Conservation (phyloP, 2,888 invertebrate species). For the Branchinecta sandiegonensis region DNA sequence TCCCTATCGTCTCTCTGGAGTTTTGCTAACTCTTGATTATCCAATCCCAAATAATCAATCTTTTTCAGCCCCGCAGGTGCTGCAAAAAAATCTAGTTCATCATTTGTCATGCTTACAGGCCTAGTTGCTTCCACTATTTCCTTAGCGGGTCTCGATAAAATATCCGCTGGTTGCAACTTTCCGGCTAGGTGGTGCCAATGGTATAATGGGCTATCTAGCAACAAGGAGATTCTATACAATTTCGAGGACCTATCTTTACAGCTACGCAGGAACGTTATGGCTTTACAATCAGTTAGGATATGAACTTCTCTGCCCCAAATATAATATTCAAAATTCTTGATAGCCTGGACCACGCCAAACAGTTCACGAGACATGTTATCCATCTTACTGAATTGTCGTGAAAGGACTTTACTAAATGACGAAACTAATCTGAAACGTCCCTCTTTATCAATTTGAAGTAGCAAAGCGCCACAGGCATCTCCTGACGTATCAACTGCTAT, state of each 20-base stretch:
- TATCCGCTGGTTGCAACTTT: not conserved
- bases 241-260: not conserved
- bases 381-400: not conserved
- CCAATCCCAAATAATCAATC: not conserved
- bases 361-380: slow-evolving; percentile 1
- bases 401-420: not conserved
- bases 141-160: not conserved
- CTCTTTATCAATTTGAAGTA: not conserved
- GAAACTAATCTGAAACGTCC: slow-evolving; percentile 5
- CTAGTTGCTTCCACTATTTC: not conserved
- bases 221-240: not conserved
- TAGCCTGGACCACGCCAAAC: not conserved
- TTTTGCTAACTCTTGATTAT: not conserved
- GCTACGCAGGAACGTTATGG: not conserved
- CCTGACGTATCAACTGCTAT: not conserved
- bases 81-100: not conserved
- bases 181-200: not conserved
- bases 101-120: not conserved
- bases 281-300: not conserved
- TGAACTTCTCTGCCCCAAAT: not conserved
- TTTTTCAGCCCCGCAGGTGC: not conserved
- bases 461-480: not conserved
- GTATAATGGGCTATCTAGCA: slow-evolving; percentile 7
- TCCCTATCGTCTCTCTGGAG: not conserved
- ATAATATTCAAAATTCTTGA: not conserved